phyloP scores from a whole-genome alignment of 2,113 vertebrate species.

The Delphinus delphis region DNA sequence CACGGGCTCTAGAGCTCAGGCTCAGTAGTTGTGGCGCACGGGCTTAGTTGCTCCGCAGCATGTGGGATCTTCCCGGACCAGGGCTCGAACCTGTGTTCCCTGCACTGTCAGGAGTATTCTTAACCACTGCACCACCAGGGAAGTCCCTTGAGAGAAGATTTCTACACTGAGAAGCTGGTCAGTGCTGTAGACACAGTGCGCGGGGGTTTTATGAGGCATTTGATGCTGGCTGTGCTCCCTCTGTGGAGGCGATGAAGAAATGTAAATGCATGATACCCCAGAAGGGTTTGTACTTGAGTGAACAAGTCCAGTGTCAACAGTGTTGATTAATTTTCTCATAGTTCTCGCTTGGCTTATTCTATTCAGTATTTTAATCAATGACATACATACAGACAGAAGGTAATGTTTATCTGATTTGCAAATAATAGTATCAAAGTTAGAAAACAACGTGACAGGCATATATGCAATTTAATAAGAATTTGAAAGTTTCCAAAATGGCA shows the following conservation, averaged over 20 bases:
- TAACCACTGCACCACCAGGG: no score
- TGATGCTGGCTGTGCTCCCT: not conserved
- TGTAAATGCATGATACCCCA: not conserved
- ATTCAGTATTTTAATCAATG: not conserved
- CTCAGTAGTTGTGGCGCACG: no score
- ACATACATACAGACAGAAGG: not conserved
- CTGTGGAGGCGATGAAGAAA: not conserved
- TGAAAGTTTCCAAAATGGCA: not conserved
- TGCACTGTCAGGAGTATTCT: no score
- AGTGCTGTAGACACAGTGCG: not conserved
- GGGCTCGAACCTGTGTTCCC: no score
- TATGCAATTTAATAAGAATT: not conserved
- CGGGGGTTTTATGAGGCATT: not conserved
- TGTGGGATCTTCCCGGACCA: no score
- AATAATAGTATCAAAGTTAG: not conserved
- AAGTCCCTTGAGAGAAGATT: not conserved
- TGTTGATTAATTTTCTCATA: not conserved
- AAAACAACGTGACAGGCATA: not conserved
- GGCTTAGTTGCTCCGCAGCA: rapidly evolving
- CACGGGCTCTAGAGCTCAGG: rapidly evolving
- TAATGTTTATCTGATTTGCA: not conserved
- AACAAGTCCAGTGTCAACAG: not conserved
- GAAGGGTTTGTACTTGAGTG: not conserved
- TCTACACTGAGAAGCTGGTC: not conserved
- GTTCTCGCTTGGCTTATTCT: not conserved